A percentile compares a stretch with the other conserved stretches of the same genome.
Conservation (phyloP, 1,140 invertebrate species). For the Eueides isabella region DNA sequence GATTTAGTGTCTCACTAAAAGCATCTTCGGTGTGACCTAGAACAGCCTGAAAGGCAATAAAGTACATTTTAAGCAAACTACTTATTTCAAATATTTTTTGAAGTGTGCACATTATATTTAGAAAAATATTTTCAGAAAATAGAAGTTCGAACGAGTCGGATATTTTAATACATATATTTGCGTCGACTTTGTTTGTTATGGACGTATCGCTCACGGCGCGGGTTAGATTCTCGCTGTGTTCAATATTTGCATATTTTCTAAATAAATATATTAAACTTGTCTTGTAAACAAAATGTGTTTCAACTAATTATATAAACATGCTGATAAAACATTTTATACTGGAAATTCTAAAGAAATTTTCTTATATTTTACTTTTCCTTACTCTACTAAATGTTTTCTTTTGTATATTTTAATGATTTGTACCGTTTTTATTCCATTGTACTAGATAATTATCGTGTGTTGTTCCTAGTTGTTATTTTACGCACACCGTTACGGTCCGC, state of each 20-base stretch:
- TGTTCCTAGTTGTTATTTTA: background rate
- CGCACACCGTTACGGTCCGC: background rate
- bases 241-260: background rate
- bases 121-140: no score
- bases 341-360: no score
- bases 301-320: background rate
- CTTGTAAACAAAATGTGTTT: background rate
- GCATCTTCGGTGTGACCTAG: slow-evolving; percentile 94
- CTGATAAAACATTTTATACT: background rate
- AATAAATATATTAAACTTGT: no score
- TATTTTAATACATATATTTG: no score
- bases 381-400: no score
- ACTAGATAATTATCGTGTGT: background rate
- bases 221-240: no score
- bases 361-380: no score
- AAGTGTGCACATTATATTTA: no score
- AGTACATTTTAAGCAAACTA: background rate
- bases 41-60: slow-evolving; percentile 83
- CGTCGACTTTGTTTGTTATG: no score
- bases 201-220: no score
- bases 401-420: background rate
- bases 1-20: slow-evolving; percentile 87
- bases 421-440: background rate
- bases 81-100: background rate
- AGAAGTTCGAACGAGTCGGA: no score